Evolutionary conservation across 2,888 invertebrate species (phyloP).

Genomic region (Amblyjoppa fuscipennis): DNA sequence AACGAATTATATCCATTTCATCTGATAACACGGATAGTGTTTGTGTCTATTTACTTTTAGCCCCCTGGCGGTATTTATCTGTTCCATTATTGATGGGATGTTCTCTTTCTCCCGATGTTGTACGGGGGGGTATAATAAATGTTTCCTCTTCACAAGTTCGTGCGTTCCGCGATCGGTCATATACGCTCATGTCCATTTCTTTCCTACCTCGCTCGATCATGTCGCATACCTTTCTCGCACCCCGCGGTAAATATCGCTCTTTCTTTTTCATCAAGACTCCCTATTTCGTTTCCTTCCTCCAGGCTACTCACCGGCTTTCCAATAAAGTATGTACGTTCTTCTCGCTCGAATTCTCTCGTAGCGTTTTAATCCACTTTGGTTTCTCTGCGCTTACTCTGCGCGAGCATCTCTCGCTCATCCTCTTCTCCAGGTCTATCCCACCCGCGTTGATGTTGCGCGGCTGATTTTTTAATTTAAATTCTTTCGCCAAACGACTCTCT

Average conservation of each 20-base stretch:
- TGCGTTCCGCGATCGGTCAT: background rate
- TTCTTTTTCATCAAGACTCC: conserved; percentile 6
- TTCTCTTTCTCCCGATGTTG: background rate
- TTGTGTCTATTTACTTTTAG: background rate
- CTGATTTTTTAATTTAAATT: conserved; percentile 69
- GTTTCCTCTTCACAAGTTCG: background rate
- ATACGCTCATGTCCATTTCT: background rate
- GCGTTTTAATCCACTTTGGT: conserved; percentile 62
- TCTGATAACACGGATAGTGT: background rate
- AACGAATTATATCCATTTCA: background rate
- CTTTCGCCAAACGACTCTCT: conserved; percentile 38
- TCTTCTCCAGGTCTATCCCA: background rate
- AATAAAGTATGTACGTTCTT: conserved; percentile 45
- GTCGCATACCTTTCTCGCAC: background rate
- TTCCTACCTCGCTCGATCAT: background rate
- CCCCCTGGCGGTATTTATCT: background rate
- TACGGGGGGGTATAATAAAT: background rate
- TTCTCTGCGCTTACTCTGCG: background rate
- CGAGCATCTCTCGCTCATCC: conserved; percentile 2
- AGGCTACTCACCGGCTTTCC: conserved; percentile 6
- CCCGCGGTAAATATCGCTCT: background rate
- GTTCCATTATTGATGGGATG: background rate
- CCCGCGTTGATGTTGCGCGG: conserved; percentile 54
- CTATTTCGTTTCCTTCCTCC: conserved; percentile 4
- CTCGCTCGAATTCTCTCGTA: conserved; percentile 33